Base-by-base conservation (phyloP, 2,113 vertebrate species). In the Ciconia maguari region DNA sequence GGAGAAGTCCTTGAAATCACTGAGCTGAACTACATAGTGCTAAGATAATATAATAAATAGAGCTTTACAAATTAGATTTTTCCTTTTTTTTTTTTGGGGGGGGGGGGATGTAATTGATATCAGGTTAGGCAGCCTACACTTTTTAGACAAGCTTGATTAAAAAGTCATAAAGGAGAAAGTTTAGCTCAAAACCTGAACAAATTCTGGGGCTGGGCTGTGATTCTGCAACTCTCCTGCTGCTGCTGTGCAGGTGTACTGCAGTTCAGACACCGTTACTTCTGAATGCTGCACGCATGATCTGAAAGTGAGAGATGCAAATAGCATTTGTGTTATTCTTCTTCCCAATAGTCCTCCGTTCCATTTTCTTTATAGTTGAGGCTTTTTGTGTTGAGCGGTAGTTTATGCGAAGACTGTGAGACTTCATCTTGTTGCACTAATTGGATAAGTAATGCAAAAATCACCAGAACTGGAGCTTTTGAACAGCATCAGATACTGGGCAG, bases 281-380 rank as follows among this genome's bases (percentile, higher is more conserved):
- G 55, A 41, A 16, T 6, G n/a, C 29, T 30, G 48, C 22, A 7
- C 0, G 0, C 29, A 6, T 3, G 6, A 32, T 11, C 34, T 22
- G 41, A 9, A 38, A 77, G 29, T 3, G 16, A 70, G 75, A 16
- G 21, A 21, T 12, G 27, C 20, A 52, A 71, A 65, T 7, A 57
- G 11, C 18, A 10, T 13, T 38, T 26, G 21, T 14, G 7, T 5
- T 30, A 3, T 19, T 46, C 69, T 71, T 30, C 27, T 76, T 42
- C 42, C 13, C 10, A 7, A 0, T 1, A 24, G 3, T 8, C 9
- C 26, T 74, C 21, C 72, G 20, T 29, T 34, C 4, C 2, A 0
- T 52, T 87, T 74, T 60, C 10, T 16, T 66, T 79, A 38, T 36
- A 21, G 42, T 12, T 76, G 19, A 54, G 48, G 27, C 11, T 66